Evolutionary conservation across 2,797 vertebrate genomes (phyloP).

Genomic region (Hozukius guyotensis): DNA sequence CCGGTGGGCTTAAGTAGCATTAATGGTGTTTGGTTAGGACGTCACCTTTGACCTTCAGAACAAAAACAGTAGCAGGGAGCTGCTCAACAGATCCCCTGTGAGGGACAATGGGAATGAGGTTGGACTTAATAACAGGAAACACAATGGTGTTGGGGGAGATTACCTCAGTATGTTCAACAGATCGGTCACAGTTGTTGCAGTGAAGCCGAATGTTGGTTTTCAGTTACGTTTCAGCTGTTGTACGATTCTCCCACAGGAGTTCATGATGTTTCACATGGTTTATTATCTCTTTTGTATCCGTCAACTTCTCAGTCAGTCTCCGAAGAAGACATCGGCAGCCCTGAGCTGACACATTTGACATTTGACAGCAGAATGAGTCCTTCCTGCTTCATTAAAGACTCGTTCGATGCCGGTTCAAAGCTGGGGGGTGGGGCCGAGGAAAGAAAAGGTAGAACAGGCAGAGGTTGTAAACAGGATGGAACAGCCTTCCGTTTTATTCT

Average conservation of each 20-base stretch:
- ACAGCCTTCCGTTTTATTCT: slow-evolving; percentile 75
- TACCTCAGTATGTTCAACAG: slow-evolving; percentile 15
- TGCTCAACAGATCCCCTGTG: slow-evolving; percentile 47
- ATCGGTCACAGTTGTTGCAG: slow-evolving; percentile 11
- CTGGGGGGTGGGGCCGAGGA: not conserved
- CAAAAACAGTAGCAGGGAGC: slow-evolving; percentile 54
- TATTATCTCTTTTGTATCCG: not conserved
- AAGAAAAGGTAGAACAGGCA: not conserved
- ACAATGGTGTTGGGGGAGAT: slow-evolving; percentile 20
- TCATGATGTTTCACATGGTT: not conserved
- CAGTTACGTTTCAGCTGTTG: slow-evolving; percentile 6
- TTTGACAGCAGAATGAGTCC: slow-evolving; percentile 26
- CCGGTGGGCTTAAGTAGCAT: slow-evolving; percentile 14
- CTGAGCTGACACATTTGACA: slow-evolving; percentile 18
- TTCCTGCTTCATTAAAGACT: slow-evolving; percentile 5
- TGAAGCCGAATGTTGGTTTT: slow-evolving; percentile 7
- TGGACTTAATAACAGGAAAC: slow-evolving; percentile 66
- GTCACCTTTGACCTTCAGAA: slow-evolving; percentile 58
- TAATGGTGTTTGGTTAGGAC: slow-evolving; percentile 51
- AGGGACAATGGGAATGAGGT: slow-evolving; percentile 46
- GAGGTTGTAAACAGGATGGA: slow-evolving; percentile 65
- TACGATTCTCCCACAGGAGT: not conserved
- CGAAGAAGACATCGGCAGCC: slow-evolving; percentile 23
- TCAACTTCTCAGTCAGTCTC: not conserved
- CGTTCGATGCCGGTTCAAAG: slow-evolving; percentile 14